Evolutionary conservation across 1,140 invertebrate genomes (phyloP).

Genomic region (Nephila pilipes): DNA sequence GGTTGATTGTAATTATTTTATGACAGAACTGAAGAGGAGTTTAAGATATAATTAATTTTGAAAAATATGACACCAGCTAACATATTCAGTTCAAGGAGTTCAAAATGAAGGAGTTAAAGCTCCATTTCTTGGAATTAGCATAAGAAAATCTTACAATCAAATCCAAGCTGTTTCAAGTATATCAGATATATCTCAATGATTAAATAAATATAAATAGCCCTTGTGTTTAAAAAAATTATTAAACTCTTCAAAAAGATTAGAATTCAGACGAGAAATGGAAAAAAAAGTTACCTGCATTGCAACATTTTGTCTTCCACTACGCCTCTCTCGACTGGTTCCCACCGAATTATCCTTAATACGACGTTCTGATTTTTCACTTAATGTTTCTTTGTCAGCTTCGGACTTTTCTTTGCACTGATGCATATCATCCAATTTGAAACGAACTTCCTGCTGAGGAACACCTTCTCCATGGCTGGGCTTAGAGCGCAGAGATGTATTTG

Average conservation of each 20-base stretch:
- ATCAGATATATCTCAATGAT: too few relatives aligned
- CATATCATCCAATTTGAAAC: conserved; percentile 74
- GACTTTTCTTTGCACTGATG: conserved; percentile 29
- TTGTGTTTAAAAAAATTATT: too few relatives aligned
- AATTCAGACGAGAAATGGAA: not conserved
- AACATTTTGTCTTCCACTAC: conserved; percentile 75
- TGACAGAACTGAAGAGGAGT: too few relatives aligned
- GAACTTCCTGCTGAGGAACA: conserved; percentile 58
- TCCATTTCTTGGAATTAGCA: too few relatives aligned
- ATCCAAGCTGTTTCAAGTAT: too few relatives aligned
- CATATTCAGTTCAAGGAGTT: too few relatives aligned
- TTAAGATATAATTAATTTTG: too few relatives aligned
- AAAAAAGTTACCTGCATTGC: conserved; percentile 75
- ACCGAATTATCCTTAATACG: conserved; percentile 49
- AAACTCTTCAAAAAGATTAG: not conserved
- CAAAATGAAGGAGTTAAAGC: too few relatives aligned
- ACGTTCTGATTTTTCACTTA: conserved; percentile 55
- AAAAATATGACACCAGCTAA: too few relatives aligned
- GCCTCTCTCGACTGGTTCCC: conserved; percentile 27
- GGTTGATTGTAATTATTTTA: too few relatives aligned
- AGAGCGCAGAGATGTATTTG: conserved; percentile 49
- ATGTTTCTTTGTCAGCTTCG: not conserved
- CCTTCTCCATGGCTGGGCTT: conserved; percentile 24
- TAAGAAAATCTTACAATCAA: too few relatives aligned
- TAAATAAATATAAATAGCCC: too few relatives aligned